Percentiles rank a stretch among this genome's conserved stretches.
These are phyloP conservation scores for Vanacampus margaritifer DNA, from an alignment of 2,113 vertebrate species.

Conservation along the genomic window DNA sequence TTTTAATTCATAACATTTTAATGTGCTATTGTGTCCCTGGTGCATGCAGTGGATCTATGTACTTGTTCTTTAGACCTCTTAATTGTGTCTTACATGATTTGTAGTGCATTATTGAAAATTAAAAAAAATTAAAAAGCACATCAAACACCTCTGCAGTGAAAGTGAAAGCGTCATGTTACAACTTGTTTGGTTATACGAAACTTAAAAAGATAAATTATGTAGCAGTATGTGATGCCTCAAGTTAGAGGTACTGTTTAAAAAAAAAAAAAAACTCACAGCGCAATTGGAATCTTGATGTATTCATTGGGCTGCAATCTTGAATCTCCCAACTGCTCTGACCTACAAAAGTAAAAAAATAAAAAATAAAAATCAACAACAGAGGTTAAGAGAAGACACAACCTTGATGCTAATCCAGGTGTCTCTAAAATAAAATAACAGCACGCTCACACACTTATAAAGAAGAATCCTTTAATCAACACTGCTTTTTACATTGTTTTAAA, in stretches of 20 bases:
- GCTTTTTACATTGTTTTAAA: constrained; percentile 17
- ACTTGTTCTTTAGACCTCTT: constrained; percentile 60
- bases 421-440: constrained; percentile 32
- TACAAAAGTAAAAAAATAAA: constrained; percentile 27
- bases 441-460: constrained; percentile 47
- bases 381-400: constrained; percentile 17
- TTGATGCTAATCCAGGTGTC: constrained; percentile 42
- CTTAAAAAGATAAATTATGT: constrained; percentile 2
- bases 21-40: constrained; percentile 57
- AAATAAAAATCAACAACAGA: not conserved
- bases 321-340: constrained; percentile 37
- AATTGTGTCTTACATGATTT: constrained; percentile 70
- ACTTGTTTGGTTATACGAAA: not conserved
- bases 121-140: constrained; percentile 39
- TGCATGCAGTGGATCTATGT: constrained; percentile 72
- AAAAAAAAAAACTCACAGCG: constrained; percentile 57
- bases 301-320: constrained; percentile 49
- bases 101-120: constrained; percentile 70
- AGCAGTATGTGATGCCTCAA: constrained; percentile 30
- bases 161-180: constrained; percentile 16
- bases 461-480: constrained; percentile 33
- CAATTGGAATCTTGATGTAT: constrained; percentile 60
- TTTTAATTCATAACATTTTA: constrained; percentile 51
- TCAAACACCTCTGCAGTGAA: constrained; percentile 13
- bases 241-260: constrained; percentile 26